These are phyloP conservation scores for Perdita meconis DNA, from an alignment of 2,888 invertebrate genomes.

Conservation along the genomic window DNA sequence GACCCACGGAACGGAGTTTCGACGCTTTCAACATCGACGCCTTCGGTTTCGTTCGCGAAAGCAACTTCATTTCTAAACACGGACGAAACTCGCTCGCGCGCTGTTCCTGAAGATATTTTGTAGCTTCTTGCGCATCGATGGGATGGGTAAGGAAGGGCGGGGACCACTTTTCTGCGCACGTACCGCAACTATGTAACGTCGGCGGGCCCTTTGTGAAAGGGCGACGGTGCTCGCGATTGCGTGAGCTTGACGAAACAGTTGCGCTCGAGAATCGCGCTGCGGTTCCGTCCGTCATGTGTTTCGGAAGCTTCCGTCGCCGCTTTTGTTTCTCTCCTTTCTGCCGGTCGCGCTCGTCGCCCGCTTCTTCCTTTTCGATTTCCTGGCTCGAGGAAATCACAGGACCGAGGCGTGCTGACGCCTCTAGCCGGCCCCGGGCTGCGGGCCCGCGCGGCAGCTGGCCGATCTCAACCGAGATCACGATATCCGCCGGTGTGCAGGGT, in stretches of 20 bases:
- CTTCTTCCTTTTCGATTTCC: constrained; percentile 60
- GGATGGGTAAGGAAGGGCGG: no score
- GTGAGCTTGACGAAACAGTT: constrained; percentile 54
- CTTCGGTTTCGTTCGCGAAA: no score
- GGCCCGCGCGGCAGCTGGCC: constrained; percentile 73
- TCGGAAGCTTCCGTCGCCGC: constrained; percentile 70
- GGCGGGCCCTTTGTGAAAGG: constrained; percentile 6
- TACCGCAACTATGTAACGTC: neutral
- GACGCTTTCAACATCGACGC: no score
- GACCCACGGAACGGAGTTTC: no score
- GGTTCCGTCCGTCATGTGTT: constrained; percentile 79
- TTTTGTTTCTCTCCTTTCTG: constrained; percentile 21
- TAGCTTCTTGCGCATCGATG: no score
- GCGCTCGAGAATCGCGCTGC: constrained; percentile 74
- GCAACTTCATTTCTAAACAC: no score
- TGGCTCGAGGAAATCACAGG: constrained; percentile 70
- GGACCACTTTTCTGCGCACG: no score
- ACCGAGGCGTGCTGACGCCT: constrained; percentile 71
- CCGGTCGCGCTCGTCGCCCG: neutral
- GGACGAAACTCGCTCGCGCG: no score
- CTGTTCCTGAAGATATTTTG: no score
- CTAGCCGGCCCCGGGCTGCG: constrained; percentile 59
- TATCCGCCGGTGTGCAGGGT: constrained; percentile 31
- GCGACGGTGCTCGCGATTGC: constrained; percentile 19
- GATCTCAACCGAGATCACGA: constrained; percentile 63